Base-by-base conservation (phyloP, 2,113 vertebrate genomes). In the Haemorhous mexicanus region DNA sequence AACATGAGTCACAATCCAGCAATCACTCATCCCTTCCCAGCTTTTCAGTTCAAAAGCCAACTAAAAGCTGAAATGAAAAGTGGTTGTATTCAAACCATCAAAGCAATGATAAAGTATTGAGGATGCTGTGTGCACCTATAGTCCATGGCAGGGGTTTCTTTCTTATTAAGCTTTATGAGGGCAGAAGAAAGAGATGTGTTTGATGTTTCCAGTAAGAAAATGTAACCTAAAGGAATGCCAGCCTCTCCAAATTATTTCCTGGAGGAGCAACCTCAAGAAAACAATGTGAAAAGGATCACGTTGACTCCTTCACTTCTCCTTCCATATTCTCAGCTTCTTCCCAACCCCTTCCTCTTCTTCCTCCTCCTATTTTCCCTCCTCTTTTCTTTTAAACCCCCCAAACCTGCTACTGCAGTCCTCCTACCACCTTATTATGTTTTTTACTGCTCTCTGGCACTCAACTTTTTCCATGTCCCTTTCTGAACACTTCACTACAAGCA, bases 161-260 rank as follows among this genome's bases (percentile, higher is more conserved):
- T n/a, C 37, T 67, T 26, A 58, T 27, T 63, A 67, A 87, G 7
- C 7, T 55, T 92, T 59, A 27, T 11, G 9, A 24, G 3, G 16
- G 10, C 1, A 1, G 3, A 3, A 28, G 72, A 20, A 23, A 27
- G 24, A 37, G 2, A 5, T 16, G 5, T 19, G 17, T 66, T 80
- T 55, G 37, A 81, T 43, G 17, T 35, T 74, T 74, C 30, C 43
- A 59, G 9, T 50, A 30, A 47, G 62, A 61, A 92, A 61, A 67
- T 6, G 26, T 32, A 64, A 76, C 18, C 26, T 68, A 59, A 88
- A 81, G 32, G 53, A 39, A 72, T 11, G 35, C 7, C 41, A 78
- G 39, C 11, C 61, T 55, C 33, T 49, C 18, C 1, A 0, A 43
- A 74, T 46, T 81, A 58, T 26, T 55, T 70, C 21, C 67, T 73